phyloP scores from a whole-genome alignment of 2,797 vertebrate genomes.

The Urosaurus nigricauda region DNA sequence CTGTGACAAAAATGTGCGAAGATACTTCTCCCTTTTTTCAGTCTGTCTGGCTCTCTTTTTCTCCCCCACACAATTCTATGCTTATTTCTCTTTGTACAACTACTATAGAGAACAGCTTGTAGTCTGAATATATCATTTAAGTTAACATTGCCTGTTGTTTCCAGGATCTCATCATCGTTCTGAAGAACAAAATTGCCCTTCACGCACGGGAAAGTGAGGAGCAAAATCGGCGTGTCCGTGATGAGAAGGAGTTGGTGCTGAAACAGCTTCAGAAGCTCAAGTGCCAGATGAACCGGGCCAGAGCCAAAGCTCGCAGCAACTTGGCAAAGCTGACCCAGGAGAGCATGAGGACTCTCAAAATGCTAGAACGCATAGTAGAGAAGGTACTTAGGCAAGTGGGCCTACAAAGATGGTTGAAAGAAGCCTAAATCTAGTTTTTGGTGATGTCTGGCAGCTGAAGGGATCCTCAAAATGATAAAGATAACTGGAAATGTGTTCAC shows the following conservation, averaged over 20 bases:
- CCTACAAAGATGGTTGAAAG: background rate
- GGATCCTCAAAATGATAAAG: background rate
- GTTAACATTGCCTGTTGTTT: background rate
- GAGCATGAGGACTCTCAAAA: slow-evolving; percentile 78
- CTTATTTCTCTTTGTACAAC: background rate
- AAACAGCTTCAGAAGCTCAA: slow-evolving; percentile 78
- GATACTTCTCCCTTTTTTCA: background rate
- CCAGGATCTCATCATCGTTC: slow-evolving; percentile 77
- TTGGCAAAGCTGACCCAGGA: slow-evolving; percentile 78
- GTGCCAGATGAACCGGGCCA: slow-evolving; percentile 68
- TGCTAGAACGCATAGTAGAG: slow-evolving; percentile 68
- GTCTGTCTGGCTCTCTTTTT: background rate
- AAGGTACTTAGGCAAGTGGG: slow-evolving; percentile 67
- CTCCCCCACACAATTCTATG: background rate
- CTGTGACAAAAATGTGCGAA: background rate
- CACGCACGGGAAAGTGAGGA: slow-evolving; percentile 72
- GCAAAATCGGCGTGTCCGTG: slow-evolving; percentile 58
- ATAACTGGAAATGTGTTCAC: background rate
- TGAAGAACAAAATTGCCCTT: slow-evolving; percentile 69
- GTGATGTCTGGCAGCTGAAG: background rate
- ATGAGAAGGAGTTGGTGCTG: slow-evolving; percentile 74
- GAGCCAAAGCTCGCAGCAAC: slow-evolving; percentile 60
- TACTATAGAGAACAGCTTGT: background rate
- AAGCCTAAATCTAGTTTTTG: background rate
- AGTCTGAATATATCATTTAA: background rate